Evolutionary conservation across 2,113 vertebrate species (phyloP).

Genomic region (Nycticryphes semicollaris): DNA sequence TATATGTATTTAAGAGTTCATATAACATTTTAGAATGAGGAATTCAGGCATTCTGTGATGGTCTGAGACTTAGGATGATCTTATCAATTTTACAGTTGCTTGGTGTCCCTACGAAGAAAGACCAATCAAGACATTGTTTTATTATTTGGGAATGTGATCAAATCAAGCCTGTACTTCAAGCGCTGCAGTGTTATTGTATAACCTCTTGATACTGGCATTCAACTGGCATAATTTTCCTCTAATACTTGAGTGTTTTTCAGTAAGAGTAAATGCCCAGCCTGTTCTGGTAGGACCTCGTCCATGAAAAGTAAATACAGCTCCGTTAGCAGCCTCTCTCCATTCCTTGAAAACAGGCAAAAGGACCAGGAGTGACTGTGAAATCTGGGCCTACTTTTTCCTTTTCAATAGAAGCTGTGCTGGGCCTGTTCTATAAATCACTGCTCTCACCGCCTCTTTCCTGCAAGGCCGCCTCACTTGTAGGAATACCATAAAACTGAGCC

Average conservation of each 20-base stretch:
- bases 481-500: not conserved
- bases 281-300: not conserved
- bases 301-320: not conserved
- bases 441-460: not conserved
- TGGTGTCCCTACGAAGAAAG: not conserved
- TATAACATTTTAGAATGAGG: not conserved
- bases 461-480: not conserved
- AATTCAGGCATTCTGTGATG: not conserved
- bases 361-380: not conserved
- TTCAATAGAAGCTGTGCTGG: not conserved
- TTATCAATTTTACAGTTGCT: not conserved
- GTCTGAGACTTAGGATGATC: not conserved
- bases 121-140: not conserved
- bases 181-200: not conserved
- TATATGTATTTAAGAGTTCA: not conserved
- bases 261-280: not conserved
- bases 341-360: not conserved
- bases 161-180: not conserved
- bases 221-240: not conserved
- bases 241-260: not conserved
- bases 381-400: not conserved
- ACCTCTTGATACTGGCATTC: not conserved
- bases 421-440: not conserved
- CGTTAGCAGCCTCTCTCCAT: not conserved
- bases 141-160: not conserved